A percentile compares a stretch with the other conserved stretches of the same genome.
Evolutionary conservation across 2,797 vertebrate species (phyloP).

Genomic region (Fistularia commersonii): DNA sequence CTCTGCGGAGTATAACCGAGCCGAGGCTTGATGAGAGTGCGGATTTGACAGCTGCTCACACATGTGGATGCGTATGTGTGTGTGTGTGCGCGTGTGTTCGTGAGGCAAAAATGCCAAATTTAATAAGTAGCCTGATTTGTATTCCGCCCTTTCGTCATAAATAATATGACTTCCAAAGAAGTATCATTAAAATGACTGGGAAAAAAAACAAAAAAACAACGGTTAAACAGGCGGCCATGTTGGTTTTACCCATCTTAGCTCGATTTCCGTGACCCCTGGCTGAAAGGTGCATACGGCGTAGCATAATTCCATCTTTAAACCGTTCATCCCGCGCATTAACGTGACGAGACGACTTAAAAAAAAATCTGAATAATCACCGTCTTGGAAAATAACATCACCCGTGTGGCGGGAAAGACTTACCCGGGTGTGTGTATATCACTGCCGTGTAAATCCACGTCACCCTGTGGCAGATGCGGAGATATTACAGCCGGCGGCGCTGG

Average conservation of each 20-base stretch:
- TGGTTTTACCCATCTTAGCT: slow-evolving; percentile 41
- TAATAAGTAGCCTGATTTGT: slow-evolving; percentile 51
- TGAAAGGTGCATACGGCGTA: slow-evolving; percentile 46
- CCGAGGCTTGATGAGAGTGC: slow-evolving; percentile 45
- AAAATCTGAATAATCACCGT: too few relatives aligned
- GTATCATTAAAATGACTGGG: slow-evolving; percentile 36
- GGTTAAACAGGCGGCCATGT: slow-evolving; percentile 36
- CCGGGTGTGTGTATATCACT: too few relatives aligned
- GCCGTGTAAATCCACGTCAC: too few relatives aligned
- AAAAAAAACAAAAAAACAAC: slow-evolving; percentile 36
- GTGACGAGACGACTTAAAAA: too few relatives aligned
- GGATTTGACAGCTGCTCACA: slow-evolving; percentile 51
- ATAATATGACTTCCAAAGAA: slow-evolving; percentile 38
- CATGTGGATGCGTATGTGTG: slow-evolving; percentile 17
- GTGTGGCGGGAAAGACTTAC: too few relatives aligned
- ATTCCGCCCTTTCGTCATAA: slow-evolving; percentile 43
- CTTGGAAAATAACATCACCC: too few relatives aligned
- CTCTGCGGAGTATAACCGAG: slow-evolving; percentile 47
- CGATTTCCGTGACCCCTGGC: slow-evolving; percentile 28
- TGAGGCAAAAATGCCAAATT: slow-evolving; percentile 17
- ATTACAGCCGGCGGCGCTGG: too few relatives aligned
- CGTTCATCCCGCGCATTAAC: too few relatives aligned
- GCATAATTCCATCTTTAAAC: too few relatives aligned
- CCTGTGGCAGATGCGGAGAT: too few relatives aligned
- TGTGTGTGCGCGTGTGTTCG: slow-evolving; percentile 5